A percentile compares a stretch with the other conserved stretches of the same genome.
phyloP scores from a whole-genome alignment of 2,113 vertebrate species.

The Nanorana parkeri region DNA sequence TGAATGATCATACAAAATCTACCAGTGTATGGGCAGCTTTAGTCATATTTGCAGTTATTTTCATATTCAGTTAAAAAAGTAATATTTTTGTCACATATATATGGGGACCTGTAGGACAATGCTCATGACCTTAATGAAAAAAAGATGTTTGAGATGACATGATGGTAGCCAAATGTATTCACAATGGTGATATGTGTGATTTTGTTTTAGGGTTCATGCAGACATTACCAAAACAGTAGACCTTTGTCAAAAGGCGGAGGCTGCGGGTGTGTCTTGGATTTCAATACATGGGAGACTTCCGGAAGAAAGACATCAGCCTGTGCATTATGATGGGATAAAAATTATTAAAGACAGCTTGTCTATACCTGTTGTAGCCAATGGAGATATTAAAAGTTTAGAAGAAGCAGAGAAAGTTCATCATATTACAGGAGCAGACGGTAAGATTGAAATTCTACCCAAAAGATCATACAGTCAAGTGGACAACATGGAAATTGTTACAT shows the following conservation, averaged over 20 bases:
- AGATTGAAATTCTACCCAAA: slow-evolving; percentile 42
- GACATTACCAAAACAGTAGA: slow-evolving; percentile 89
- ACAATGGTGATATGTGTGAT: background rate
- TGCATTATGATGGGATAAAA: slow-evolving; percentile 93
- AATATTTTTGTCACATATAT: too few species aligned
- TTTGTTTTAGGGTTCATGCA: slow-evolving; percentile 84
- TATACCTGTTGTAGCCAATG: slow-evolving; percentile 91
- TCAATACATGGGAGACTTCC: slow-evolving; percentile 90
- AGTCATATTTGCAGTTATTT: too few species aligned
- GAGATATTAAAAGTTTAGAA: slow-evolving; percentile 87
- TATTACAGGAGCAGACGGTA: slow-evolving; percentile 90
- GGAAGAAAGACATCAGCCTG: slow-evolving; percentile 93
- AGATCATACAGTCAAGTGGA: too few species aligned
- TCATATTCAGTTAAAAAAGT: too few species aligned
- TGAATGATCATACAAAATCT: too few species aligned
- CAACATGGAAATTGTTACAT: too few species aligned
- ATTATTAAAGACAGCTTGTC: slow-evolving; percentile 89
- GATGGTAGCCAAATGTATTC: too few species aligned
- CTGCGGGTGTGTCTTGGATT: slow-evolving; percentile 93
- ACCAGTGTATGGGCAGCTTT: too few species aligned
- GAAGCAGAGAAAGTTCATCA: slow-evolving; percentile 84
- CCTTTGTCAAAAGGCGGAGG: slow-evolving; percentile 92
- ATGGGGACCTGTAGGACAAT: too few species aligned
- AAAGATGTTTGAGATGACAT: too few species aligned
- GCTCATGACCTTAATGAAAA: too few species aligned